A percentile compares a stretch with the other conserved stretches of the same genome.
phyloP scores from a whole-genome alignment of 2,888 invertebrate genomes.

The Ferdinandea cuprea region DNA sequence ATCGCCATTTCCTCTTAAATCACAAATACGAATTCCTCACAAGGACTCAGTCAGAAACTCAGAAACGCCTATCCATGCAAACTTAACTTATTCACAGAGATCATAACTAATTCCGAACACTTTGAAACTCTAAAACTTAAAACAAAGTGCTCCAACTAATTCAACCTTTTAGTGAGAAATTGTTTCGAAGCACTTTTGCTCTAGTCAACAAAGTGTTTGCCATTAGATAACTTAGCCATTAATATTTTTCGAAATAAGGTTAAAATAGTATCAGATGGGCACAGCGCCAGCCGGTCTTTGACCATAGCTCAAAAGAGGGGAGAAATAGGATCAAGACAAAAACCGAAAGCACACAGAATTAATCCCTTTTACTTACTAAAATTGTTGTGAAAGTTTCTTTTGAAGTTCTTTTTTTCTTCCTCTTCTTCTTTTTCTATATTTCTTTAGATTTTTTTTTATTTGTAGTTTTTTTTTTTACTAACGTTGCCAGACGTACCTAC shows the following conservation, averaged over 20 bases:
- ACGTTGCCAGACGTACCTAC: slow-evolving; percentile 40
- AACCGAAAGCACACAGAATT: slow-evolving; percentile 55
- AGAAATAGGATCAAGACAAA: slow-evolving; percentile 25
- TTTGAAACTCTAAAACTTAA: slow-evolving; percentile 24
- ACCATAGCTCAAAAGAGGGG: slow-evolving; percentile 9
- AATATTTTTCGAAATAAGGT: slow-evolving; percentile 44
- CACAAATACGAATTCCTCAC: no score
- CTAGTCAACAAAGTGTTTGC: slow-evolving; percentile 48
- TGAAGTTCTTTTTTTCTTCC: slow-evolving; percentile 48
- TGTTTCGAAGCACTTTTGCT: slow-evolving; percentile 38
- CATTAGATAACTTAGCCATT: slow-evolving; percentile 61
- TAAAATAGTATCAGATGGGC: slow-evolving; percentile 46
- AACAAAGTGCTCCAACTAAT: slow-evolving; percentile 63
- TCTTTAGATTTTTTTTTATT: slow-evolving; percentile 33
- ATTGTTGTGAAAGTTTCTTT: slow-evolving; percentile 65
- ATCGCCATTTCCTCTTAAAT: no score
- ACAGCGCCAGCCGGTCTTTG: not conserved
- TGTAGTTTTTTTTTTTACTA: slow-evolving; percentile 16
- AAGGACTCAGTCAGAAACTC: no score
- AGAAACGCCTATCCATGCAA: no score
- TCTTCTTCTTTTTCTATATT: not conserved
- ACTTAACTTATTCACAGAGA: no score
- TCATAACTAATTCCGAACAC: slow-evolving; percentile 32
- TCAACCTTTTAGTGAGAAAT: slow-evolving; percentile 52
- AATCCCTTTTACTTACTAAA: slow-evolving; percentile 67